Evolutionary conservation across 2,797 vertebrate genomes (phyloP), one percentile per base, ranked within the genome.

Genomic region (Leuciscus waleckii): DNA sequence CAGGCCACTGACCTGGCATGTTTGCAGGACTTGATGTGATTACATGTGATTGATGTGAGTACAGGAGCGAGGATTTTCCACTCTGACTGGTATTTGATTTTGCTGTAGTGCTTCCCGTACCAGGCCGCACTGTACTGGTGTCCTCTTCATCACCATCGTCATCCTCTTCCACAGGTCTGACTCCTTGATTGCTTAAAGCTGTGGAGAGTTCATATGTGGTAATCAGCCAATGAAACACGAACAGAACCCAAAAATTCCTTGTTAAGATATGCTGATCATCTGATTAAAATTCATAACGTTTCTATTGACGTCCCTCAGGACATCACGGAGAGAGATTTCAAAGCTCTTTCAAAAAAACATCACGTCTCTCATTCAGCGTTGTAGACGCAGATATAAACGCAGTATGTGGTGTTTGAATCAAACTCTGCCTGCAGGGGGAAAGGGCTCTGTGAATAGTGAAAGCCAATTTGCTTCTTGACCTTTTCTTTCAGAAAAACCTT

Each of bases 21-120:
- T 96, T 97, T 85, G 96, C 96, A 41, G 98, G 98, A 93, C 97
- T 98, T 91, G 98, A 97, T 82, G 98, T 99, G 94, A 98, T 97
- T 89, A 98, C 96, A n/a, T 98, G 46, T 49, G 46, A 49, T 49
- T 49, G 46, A 49, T 49, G 46, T 49, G 46, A 98, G 85, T 97
- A 95, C 77, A 98, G 97, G 92, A 97, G 97, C 79, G 98, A 96
- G 79, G 97, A 96, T 56, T 93, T 90, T 88, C 96, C 94, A 0
- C 94, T 96, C 39, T 95, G 87, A 54, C 96, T 98, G 91, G 95
- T 94, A 91, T 97, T 98, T 88, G 96, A 90, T 80, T 96, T 95
- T 85, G 97, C 95, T 0, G 97, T 98, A 91, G 92, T 94, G 80
- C 93, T 92, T 86, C 95, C 94, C 0, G 94, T 86, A 54, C 81